A percentile compares a stretch with the other conserved stretches of the same genome.
phyloP scores from a whole-genome alignment of 2,888 invertebrate genomes.

The Lepidonotus clava region DNA sequence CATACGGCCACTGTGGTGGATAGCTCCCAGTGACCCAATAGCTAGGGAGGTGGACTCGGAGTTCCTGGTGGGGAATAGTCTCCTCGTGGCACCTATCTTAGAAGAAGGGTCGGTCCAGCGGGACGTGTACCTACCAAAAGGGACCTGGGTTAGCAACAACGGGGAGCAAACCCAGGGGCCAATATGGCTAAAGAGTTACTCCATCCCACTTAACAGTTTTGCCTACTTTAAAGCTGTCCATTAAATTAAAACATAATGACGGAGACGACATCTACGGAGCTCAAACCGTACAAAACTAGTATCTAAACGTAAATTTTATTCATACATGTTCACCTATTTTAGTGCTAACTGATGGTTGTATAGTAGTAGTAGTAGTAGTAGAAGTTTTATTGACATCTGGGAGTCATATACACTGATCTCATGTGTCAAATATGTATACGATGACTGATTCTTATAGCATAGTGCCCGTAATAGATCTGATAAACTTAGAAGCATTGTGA shows the following conservation, averaged over 20 bases:
- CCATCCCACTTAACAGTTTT: not conserved
- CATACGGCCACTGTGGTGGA: conserved; percentile 93
- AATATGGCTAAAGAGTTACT: not conserved
- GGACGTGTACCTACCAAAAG: conserved; percentile 93
- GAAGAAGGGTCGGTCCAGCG: conserved; percentile 85
- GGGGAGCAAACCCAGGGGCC: not conserved
- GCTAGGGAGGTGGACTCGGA: conserved; percentile 90
- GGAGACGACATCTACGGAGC: too few species aligned
- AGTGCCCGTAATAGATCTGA: too few species aligned
- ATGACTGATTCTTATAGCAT: too few species aligned
- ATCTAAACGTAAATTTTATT: too few species aligned
- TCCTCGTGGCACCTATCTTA: conserved; percentile 94
- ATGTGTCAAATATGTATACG: too few species aligned
- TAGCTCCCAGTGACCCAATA: conserved; percentile 87
- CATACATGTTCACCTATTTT: too few species aligned
- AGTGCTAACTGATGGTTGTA: too few species aligned
- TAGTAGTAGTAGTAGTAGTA: too few species aligned
- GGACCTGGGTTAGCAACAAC: conserved; percentile 76
- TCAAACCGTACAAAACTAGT: too few species aligned
- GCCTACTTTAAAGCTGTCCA: conserved; percentile 8
- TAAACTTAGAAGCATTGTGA: too few species aligned
- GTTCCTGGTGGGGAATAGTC: conserved; percentile 93
- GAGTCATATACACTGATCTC: too few species aligned
- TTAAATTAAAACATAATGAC: not conserved
- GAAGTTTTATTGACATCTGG: too few species aligned